A percentile compares a stretch with the other conserved stretches of the same genome.
Conservation (phyloP, 2,797 vertebrate species). For the Urosaurus nigricauda region DNA sequence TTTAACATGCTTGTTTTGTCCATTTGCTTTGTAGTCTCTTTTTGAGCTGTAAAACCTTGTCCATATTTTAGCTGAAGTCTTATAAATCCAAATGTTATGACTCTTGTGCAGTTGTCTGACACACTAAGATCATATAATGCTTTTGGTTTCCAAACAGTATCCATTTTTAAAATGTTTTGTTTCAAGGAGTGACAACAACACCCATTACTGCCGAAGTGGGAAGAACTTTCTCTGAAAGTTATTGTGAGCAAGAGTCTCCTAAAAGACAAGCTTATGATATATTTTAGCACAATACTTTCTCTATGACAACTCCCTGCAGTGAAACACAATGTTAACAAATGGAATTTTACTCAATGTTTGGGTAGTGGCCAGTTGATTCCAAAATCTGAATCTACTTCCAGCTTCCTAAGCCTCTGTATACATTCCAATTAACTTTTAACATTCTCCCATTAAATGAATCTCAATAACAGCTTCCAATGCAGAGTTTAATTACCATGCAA, state of each 20-base stretch:
- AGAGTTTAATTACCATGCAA: conserved; percentile 10
- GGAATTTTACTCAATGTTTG: conserved; percentile 35
- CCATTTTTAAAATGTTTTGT: neutral
- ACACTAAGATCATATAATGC: conserved; percentile 10
- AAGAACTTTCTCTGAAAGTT: neutral
- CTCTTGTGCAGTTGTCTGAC: neutral
- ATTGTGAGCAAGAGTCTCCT: neutral
- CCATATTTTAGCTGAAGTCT: conserved; percentile 2
- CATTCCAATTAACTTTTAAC: conserved; percentile 35
- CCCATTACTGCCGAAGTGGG: fast-evolving
- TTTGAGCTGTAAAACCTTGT: neutral
- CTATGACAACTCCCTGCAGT: conserved; percentile 18
- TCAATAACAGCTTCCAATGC: neutral
- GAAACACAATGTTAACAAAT: conserved; percentile 42
- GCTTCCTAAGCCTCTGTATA: neutral
- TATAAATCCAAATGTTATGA: conserved; percentile 32
- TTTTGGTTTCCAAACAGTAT: conserved; percentile 9
- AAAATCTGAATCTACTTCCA: conserved; percentile 22
- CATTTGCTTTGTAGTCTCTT: neutral
- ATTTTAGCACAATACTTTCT: neutral
- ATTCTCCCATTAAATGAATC: neutral
- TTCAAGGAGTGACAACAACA: neutral
- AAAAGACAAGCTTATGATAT: neutral
- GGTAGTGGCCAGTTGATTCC: conserved; percentile 43
- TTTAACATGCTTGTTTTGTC: conserved; percentile 6